These are phyloP conservation scores for Hylaea fasciaria DNA, from an alignment of 2,888 invertebrate genomes.

Conservation along the genomic window DNA sequence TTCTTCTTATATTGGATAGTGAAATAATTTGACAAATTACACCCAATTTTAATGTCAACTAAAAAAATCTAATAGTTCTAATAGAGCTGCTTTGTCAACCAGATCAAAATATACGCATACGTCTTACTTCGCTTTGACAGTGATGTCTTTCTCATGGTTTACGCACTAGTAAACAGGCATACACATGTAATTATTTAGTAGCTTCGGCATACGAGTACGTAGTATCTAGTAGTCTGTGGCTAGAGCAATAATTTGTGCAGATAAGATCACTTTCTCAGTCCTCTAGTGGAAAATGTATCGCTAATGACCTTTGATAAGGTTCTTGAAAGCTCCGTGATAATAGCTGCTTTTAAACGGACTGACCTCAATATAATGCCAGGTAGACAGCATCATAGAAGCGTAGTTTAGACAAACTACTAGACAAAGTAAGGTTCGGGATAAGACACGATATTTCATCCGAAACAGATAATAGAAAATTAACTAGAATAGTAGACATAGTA, in stretches of 20 bases:
- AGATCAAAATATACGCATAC: not conserved
- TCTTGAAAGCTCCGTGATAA: no score
- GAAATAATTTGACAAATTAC: constrained; percentile 17
- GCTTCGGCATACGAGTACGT: not conserved
- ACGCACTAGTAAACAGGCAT: constrained; percentile 15
- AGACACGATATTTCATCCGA: no score
- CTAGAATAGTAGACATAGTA: no score
- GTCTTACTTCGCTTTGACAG: not conserved
- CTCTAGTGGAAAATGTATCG: constrained; percentile 8
- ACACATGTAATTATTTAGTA: not conserved
- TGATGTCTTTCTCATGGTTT: constrained; percentile 5
- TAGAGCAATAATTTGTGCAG: constrained; percentile 17
- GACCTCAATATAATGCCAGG: no score
- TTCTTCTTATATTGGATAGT: not conserved
- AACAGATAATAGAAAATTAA: no score
- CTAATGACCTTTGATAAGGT: constrained; percentile 10
- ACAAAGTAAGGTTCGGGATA: no score
- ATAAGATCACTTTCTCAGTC: constrained; percentile 27
- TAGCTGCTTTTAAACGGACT: no score
- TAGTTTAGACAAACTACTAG: no score
- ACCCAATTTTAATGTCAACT: not conserved
- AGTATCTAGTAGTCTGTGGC: constrained; percentile 15
- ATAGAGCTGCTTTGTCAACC: not conserved
- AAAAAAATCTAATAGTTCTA: not conserved
- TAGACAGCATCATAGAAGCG: no score